Base-by-base conservation (phyloP, 2,888 invertebrate genomes). In the Dromius quadrimaculatus region DNA sequence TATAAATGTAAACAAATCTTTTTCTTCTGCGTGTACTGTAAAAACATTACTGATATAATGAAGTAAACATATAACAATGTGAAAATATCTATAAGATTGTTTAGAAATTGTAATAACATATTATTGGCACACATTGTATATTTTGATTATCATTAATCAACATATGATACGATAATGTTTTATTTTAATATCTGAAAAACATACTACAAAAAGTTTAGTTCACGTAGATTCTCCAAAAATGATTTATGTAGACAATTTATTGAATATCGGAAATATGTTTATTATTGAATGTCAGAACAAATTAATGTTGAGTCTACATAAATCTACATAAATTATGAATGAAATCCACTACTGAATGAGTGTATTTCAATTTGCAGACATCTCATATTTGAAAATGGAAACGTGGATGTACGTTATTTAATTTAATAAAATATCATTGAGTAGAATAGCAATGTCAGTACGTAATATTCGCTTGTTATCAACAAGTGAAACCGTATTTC, bases 401-500 rank as follows among this genome's bases (percentile, higher is more conserved):
- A 41, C 43, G 15, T 59, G 22, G 47, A 47, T 70, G 47, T 70
- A 61, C 59, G 59, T 54, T 43, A 59, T 68, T 59, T 59, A 43
- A 54, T 66, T 66, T 43, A 38, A 59, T n/a, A 68, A 54, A 43
- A 59, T 59, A 68, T 68, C 38, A 59, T 68, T 57, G 59, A 43
- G 59, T 68, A 68, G 68, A 59, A 57, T 68, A 68, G 68, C 22
- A 23, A 38, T 59, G 59, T 59, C 68, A 68, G 43, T 43, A 59
- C 59, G 59, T 68, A 68, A 50, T 43, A 68, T 43, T 41, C 38
- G 62, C 69, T 70, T 70, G 69, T 61, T 47, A 23, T 43, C 47
- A 19, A 70, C 69, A 70, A 70, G 61, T 47, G 45, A 22, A 78
- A 77, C 79, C 79, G 79, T 81, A 81, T 80, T 81, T 80, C 76